Percentiles rank a stretch among this genome's conserved stretches.
Evolutionary conservation across 2,113 vertebrate genomes (phyloP).

Genomic region (Epinephelus cyanopodus): DNA sequence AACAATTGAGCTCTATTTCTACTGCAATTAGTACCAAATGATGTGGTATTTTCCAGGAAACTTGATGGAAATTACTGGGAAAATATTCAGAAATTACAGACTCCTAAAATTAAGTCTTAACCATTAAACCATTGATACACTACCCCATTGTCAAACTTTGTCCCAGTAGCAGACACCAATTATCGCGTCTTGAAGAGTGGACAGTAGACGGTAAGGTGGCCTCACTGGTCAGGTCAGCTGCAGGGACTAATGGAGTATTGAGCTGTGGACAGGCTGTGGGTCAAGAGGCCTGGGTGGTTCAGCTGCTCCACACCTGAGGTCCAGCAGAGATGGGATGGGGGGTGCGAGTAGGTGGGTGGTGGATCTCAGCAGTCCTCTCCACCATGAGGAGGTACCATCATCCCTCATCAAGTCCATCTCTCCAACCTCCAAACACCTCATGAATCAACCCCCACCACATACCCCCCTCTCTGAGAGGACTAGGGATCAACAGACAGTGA

Average conservation of each 20-base stretch:
- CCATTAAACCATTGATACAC: background rate
- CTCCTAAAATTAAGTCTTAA: too few relatives aligned
- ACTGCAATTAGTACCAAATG: too few relatives aligned
- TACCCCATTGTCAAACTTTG: background rate
- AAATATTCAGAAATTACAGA: too few relatives aligned
- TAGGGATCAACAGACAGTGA: constrained; percentile 49
- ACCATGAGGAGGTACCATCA: constrained; percentile 59
- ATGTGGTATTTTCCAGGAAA: too few relatives aligned
- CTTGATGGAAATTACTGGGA: too few relatives aligned
- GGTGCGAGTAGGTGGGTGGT: background rate
- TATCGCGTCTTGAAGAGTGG: background rate
- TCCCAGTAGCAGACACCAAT: background rate
- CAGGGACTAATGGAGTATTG: constrained; percentile 83
- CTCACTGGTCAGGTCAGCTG: constrained; percentile 65
- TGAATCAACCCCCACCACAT: constrained; percentile 33
- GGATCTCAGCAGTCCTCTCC: constrained; percentile 33
- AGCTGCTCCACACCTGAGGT: constrained; percentile 84
- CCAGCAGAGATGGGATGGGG: constrained; percentile 11
- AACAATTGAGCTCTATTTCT: too few relatives aligned
- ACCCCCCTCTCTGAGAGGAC: background rate
- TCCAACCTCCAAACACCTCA: constrained; percentile 42
- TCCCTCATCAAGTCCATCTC: constrained; percentile 50
- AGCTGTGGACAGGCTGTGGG: constrained; percentile 77
- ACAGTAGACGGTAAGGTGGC: background rate
- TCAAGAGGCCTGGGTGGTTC: constrained; percentile 74